These are phyloP conservation scores for Schizopygopsis malacanthus DNA, from an alignment of 2,797 vertebrate species.

Conservation along the genomic window DNA sequence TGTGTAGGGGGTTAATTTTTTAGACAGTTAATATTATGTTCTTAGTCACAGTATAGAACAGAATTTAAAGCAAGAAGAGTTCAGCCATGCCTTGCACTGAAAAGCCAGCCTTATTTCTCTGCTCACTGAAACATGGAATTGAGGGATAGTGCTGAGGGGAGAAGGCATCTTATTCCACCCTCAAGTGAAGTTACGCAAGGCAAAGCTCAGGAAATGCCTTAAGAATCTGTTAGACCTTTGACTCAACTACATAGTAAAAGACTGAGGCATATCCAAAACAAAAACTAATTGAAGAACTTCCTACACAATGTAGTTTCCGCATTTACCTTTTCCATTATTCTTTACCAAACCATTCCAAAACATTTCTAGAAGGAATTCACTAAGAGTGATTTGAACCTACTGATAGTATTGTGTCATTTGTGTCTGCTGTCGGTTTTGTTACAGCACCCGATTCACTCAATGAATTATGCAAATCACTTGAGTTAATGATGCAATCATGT, in stretches of 20 bases:
- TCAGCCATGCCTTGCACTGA: constrained; percentile 39
- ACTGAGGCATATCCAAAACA: not conserved
- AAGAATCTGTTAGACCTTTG: not conserved
- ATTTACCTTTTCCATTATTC: not conserved
- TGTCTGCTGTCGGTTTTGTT: constrained; percentile 23
- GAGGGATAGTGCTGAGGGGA: not conserved
- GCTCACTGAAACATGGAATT: constrained; percentile 47
- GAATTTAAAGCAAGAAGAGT: constrained; percentile 29
- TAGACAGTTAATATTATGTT: not conserved
- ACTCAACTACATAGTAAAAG: constrained; percentile 4
- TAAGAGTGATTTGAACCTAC: not conserved
- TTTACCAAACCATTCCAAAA: not conserved
- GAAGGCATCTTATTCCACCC: not conserved
- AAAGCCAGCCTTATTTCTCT: constrained; percentile 40
- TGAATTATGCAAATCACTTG: constrained; percentile 14
- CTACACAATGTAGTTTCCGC: not conserved
- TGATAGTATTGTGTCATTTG: constrained; percentile 1
- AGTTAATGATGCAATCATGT: constrained; percentile 2
- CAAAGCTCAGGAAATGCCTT: constrained; percentile 1
- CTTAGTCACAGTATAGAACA: constrained; percentile 17
- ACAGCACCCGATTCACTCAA: constrained; percentile 18
- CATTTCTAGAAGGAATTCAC: not conserved
- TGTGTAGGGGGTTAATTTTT: not conserved
- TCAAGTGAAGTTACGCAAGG: constrained; percentile 14
- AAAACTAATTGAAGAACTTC: not conserved